Conservation (phyloP, 2,113 vertebrate species). For the Synchiropus splendidus region DNA sequence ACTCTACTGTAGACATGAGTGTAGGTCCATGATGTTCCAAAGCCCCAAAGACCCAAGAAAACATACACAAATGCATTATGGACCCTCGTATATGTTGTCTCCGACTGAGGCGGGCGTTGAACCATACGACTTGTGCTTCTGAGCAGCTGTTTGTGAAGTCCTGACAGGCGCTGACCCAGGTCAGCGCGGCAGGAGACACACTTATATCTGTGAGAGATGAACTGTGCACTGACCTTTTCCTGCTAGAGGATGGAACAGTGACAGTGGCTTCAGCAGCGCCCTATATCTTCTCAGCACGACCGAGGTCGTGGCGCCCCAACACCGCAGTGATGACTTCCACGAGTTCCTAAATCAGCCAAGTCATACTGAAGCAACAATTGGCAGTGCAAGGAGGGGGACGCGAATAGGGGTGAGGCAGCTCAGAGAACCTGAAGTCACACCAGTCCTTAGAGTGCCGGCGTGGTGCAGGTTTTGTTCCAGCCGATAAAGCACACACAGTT, state of each 20-base stretch:
- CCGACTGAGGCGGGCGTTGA: background rate
- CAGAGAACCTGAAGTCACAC: too few relatives aligned
- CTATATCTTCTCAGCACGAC: constrained; percentile 4
- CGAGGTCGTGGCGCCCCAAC: constrained; percentile 1
- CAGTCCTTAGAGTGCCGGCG: too few relatives aligned
- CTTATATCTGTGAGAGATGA: too few relatives aligned
- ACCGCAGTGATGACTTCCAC: too few relatives aligned
- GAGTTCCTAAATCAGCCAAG: too few relatives aligned
- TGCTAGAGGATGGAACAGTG: background rate
- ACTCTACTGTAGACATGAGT: too few relatives aligned
- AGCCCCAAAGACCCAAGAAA: background rate
- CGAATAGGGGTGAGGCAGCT: too few relatives aligned
- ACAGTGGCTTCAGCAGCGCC: constrained; percentile 1
- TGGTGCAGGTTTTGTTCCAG: too few relatives aligned
- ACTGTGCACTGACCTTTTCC: constrained; percentile 28
- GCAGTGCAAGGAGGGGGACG: too few relatives aligned
- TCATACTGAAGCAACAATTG: too few relatives aligned
- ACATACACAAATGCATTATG: constrained; percentile 1
- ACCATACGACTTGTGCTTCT: background rate
- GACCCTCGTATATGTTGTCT: constrained; percentile 1
- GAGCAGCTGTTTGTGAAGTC: constrained; percentile 7
- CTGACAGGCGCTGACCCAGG: background rate
- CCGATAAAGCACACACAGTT: too few relatives aligned
- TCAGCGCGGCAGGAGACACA: constrained; percentile 1
- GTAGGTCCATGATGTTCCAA: too few relatives aligned